phyloP scores from a whole-genome alignment of 2,113 vertebrate genomes.

The Amblyopsis rosae region DNA sequence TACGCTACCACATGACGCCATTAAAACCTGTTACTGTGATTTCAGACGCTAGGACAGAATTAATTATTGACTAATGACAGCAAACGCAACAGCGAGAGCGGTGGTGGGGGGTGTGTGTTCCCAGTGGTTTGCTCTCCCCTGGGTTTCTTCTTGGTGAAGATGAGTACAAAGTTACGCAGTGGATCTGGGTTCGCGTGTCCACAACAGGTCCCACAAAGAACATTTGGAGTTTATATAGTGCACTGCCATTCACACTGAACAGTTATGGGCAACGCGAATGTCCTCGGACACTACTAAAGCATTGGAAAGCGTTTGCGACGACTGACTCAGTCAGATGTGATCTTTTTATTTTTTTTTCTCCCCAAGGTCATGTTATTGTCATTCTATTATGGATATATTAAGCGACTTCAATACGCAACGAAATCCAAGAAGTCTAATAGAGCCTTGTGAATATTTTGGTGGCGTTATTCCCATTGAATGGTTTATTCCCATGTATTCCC shows the following conservation, averaged over 20 bases:
- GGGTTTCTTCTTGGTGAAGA: constrained; percentile 59
- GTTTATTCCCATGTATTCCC: background rate
- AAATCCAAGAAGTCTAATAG: constrained; percentile 24
- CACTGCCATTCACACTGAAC: constrained; percentile 17
- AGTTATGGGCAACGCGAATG: background rate
- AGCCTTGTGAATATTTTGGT: constrained; percentile 2
- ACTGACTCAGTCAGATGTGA: constrained; percentile 47
- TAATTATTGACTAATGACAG: constrained; percentile 79
- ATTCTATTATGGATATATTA: constrained; percentile 29
- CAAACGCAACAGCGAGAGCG: constrained; percentile 60
- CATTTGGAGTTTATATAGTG: constrained; percentile 39
- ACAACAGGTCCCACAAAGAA: constrained; percentile 67
- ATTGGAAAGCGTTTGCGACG: constrained; percentile 30
- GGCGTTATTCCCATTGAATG: constrained; percentile 1
- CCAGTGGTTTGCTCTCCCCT: constrained; percentile 46
- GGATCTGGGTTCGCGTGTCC: constrained; percentile 63
- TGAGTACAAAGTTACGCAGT: constrained; percentile 74
- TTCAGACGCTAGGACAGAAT: constrained; percentile 72
- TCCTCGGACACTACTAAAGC: constrained; percentile 3
- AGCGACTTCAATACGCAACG: constrained; percentile 23
- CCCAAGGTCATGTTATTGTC: constrained; percentile 74
- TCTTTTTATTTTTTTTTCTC: constrained; percentile 39
- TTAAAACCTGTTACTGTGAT: constrained; percentile 79
- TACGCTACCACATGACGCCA: constrained; percentile 77
- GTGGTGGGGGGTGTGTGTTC: constrained; percentile 42